Evolutionary conservation across 2,888 invertebrate species (phyloP).

Genomic region (Uropetala carovei): DNA sequence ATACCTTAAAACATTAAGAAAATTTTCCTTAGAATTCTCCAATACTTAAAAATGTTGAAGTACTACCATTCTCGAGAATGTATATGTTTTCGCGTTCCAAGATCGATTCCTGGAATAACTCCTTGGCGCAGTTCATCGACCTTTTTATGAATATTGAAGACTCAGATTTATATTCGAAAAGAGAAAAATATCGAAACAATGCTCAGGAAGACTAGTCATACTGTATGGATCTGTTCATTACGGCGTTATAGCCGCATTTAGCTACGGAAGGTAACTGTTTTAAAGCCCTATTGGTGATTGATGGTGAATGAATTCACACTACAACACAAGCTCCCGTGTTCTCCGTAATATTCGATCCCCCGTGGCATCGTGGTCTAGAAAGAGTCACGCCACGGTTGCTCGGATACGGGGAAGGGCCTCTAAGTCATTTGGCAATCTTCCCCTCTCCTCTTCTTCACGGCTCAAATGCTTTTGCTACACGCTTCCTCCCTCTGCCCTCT

Average conservation of each 20-base stretch:
- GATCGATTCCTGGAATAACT: not conserved
- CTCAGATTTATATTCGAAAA: constrained; percentile 16
- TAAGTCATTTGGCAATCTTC: not conserved
- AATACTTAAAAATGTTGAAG: no score
- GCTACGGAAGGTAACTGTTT: constrained; percentile 25
- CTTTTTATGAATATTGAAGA: not conserved
- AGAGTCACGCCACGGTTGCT: constrained; percentile 41
- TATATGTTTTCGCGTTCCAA: no score
- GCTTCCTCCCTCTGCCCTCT: not conserved
- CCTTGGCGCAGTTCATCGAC: not conserved
- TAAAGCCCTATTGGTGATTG: constrained; percentile 4
- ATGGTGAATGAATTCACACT: constrained; percentile 30
- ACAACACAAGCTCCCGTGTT: not conserved
- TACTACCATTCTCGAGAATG: no score
- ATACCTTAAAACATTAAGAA: no score
- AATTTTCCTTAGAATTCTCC: no score
- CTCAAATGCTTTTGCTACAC: not conserved
- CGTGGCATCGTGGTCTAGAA: not conserved
- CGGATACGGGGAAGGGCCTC: not conserved
- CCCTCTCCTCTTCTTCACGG: not conserved
- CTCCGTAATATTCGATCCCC: constrained; percentile 26
- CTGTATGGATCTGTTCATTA: constrained; percentile 9
- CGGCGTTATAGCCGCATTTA: not conserved
- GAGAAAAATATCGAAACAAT: constrained; percentile 8
- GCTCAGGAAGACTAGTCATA: constrained; percentile 7